These are phyloP conservation scores for Scartelaos histophorus DNA, from an alignment of 2,113 vertebrate species.

Conservation along the genomic window DNA sequence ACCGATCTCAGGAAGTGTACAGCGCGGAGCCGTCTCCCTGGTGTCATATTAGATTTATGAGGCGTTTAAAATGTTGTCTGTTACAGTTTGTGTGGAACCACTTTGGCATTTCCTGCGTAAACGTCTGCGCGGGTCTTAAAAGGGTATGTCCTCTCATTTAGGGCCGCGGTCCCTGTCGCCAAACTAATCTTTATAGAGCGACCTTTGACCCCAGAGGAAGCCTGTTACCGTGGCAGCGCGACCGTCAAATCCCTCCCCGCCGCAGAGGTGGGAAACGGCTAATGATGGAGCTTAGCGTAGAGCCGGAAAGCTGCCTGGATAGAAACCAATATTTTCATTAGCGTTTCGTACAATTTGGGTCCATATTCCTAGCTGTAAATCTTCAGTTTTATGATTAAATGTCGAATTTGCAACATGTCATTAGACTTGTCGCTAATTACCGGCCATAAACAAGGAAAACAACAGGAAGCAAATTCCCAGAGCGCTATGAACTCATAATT, in stretches of 20 bases:
- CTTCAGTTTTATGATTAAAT: not conserved
- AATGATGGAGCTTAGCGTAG: constrained; percentile 6
- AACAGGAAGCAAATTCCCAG: too few relatives aligned
- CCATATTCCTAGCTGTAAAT: not conserved
- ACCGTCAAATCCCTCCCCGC: constrained; percentile 41
- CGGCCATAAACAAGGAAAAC: too few relatives aligned
- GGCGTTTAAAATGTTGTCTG: constrained; percentile 68
- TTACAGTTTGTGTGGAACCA: constrained; percentile 68
- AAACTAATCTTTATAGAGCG: constrained; percentile 65
- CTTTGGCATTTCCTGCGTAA: constrained; percentile 77
- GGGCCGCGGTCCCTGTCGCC: constrained; percentile 55
- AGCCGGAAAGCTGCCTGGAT: not conserved
- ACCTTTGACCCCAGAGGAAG: constrained; percentile 67
- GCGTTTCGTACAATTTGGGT: too few relatives aligned
- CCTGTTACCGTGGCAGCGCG: constrained; percentile 28
- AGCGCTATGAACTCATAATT: too few relatives aligned
- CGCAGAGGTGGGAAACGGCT: constrained; percentile 37
- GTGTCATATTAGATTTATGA: constrained; percentile 54
- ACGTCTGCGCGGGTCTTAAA: constrained; percentile 56
- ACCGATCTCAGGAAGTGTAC: constrained; percentile 9
- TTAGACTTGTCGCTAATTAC: too few relatives aligned
- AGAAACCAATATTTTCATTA: not conserved
- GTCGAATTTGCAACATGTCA: too few relatives aligned
- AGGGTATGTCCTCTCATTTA: constrained; percentile 62
- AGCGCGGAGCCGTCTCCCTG: not conserved